Conservation (phyloP, 2,113 vertebrate genomes). For the Alectura lathami region DNA sequence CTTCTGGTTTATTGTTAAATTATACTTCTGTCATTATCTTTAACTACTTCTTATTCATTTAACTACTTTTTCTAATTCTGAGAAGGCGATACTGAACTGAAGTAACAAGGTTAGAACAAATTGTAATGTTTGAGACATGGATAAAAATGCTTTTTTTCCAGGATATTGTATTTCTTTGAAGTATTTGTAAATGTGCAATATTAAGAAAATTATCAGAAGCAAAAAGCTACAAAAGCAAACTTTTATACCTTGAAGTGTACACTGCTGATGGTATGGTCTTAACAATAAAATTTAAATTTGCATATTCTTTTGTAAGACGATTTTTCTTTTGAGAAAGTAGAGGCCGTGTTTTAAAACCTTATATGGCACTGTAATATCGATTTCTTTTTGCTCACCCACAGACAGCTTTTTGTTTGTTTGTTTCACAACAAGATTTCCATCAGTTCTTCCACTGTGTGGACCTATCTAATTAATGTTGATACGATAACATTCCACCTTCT, state of each 20-base stretch:
- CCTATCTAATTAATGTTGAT: not conserved
- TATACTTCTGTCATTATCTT: not conserved
- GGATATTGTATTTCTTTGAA: not conserved
- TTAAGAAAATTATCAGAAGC: conserved; percentile 3
- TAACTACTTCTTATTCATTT: not conserved
- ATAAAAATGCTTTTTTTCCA: not conserved
- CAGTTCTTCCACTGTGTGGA: not conserved
- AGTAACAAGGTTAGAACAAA: not conserved
- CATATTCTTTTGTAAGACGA: not conserved
- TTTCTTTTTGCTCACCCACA: not conserved
- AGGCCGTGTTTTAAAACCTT: not conserved
- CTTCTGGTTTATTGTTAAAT: not conserved
- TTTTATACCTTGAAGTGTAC: not conserved
- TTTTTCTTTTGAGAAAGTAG: not conserved
- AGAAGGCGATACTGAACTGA: not conserved
- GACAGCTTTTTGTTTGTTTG: not conserved
- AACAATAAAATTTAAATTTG: not conserved
- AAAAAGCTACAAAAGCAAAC: not conserved
- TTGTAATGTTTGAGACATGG: not conserved
- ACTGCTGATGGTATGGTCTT: not conserved
- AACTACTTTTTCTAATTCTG: not conserved
- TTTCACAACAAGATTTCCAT: not conserved
- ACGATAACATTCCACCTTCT: not conserved
- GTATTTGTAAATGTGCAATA: not conserved
- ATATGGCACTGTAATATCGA: not conserved